Percentiles rank a stretch among this genome's conserved stretches.
These are phyloP conservation scores for Bombylius discolor DNA, from an alignment of 2,888 invertebrate species.

Conservation along the genomic window DNA sequence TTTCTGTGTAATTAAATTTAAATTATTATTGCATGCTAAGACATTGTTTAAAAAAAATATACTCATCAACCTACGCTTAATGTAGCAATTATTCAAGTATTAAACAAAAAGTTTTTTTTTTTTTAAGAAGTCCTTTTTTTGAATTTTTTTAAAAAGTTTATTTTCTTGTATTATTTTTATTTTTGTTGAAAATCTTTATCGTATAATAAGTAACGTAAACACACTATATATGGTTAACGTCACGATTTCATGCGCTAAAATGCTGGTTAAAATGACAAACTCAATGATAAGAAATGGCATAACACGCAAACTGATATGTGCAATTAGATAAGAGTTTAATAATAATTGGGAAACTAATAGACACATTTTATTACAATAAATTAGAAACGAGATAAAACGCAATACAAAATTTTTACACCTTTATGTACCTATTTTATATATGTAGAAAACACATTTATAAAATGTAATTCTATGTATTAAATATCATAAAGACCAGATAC, in stretches of 20 bases:
- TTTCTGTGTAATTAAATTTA: too few species aligned
- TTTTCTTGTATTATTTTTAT: too few species aligned
- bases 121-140: too few species aligned
- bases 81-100: background rate
- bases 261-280: background rate
- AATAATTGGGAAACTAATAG: slow-evolving; percentile 26
- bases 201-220: background rate
- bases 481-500: too few species aligned
- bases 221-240: background rate
- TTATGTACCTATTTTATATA: background rate
- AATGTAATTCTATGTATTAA: too few species aligned
- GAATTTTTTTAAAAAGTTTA: too few species aligned
- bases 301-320: slow-evolving; percentile 20
- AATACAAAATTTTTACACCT: slow-evolving; percentile 3
- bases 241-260: too few species aligned
- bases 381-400: slow-evolving; percentile 16
- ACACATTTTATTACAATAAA: slow-evolving; percentile 27
- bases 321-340: slow-evolving; percentile 24
- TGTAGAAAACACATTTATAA: background rate
- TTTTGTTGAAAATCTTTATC: too few species aligned
- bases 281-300: background rate
- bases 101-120: too few species aligned
- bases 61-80: background rate
- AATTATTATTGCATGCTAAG: background rate
- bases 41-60: background rate